These are phyloP conservation scores for Amniataba percoides DNA, from an alignment of 2,797 vertebrate species.

Conservation along the genomic window DNA sequence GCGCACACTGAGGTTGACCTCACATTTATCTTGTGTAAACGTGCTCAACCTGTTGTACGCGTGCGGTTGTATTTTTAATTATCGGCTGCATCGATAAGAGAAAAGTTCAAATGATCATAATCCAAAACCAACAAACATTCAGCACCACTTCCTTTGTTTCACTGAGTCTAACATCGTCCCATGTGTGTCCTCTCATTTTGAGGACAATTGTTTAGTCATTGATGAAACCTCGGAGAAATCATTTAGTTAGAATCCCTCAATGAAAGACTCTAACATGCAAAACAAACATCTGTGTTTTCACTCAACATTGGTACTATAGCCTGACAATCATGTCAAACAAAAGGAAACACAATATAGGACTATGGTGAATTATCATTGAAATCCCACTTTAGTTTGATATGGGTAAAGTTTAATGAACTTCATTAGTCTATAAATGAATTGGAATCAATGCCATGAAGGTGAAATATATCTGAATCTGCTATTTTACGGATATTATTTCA, in stretches of 20 bases:
- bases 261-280: not conserved
- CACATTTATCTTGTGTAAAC: constrained; percentile 6
- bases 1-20: constrained; percentile 14
- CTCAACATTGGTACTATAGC: not conserved
- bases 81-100: not conserved
- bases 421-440: not conserved
- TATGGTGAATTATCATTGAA: not conserved
- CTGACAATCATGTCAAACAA: not conserved
- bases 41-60: not conserved
- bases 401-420: not conserved
- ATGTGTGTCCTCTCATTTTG: too few relatives aligned
- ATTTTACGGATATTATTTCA: not conserved
- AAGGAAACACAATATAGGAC: not conserved
- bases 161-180: not conserved
- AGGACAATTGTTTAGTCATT: not conserved
- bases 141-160: not conserved
- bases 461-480: not conserved
- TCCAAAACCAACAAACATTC: not conserved
- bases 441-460: not conserved
- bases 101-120: not conserved
- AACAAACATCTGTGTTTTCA: not conserved
- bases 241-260: not conserved
- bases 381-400: not conserved
- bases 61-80: constrained; percentile 1
- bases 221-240: not conserved